Base-by-base conservation (phyloP, 1,140 invertebrate species). In the Orius insidiosus region DNA sequence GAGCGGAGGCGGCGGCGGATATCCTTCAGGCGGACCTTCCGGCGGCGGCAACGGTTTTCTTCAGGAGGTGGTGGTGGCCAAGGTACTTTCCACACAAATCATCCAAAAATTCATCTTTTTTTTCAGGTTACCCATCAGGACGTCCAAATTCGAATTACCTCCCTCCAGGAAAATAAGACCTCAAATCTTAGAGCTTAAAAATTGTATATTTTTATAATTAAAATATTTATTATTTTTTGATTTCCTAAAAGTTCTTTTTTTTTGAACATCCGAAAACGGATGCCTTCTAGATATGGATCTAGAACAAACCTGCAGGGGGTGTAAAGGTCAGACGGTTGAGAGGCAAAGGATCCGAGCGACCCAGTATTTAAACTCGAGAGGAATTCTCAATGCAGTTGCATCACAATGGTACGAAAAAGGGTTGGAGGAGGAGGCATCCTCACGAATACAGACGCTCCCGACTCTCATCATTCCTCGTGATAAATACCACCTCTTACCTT, bases 101-200 rank as follows among this genome's bases (percentile, higher is more conserved):
- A 5, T 5, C 11, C 18, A 44, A 4, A 44, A 31, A 44, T 6
- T 8, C 3, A 11, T 15, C 30, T 10, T 30, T 13, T 2, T 11
- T 11, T 13, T 24, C 6, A 19, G 35, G 30, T 18, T 39, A 37
- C 37, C 37, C 36, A 8, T 15, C 9, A 10, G 16, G 14, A n/a
- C 15, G 35, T 15, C 45, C 45, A 2, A 39, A 18, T 30, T 18
- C 10, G 13, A 39, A 37, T 19, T 47, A 47, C 19, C 45, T 47
- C 11, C 45, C 45, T 4, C 45, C 45, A 5, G 45, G 45, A 18
- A 47, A 47, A 39, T 47, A 47, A 11, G 35, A 36, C 35, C 24
- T 24, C 24, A 24, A 36, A n/a, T 5, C 35, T 15, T 36, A 36
- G 35, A 36, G 7, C 7, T 24, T 24, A 4, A 36, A 36, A 36